Evolutionary conservation across 2,888 invertebrate genomes (phyloP), one percentile per base, ranked within the genome.

Genomic region (Xylota segnis): DNA sequence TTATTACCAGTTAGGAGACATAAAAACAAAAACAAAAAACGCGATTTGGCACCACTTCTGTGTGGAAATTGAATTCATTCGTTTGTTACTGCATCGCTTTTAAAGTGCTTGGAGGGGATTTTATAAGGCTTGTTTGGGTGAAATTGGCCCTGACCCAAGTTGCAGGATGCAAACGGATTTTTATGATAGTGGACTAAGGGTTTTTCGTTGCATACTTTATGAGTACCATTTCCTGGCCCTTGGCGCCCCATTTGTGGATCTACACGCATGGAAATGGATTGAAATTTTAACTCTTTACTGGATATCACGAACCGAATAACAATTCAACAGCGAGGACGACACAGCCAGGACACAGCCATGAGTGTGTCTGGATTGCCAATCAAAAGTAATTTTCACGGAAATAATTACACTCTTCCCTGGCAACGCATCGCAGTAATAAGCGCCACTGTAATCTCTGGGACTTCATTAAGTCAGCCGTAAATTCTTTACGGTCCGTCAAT

Each of bases 31-130:
- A 47, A 18, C 12, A 34, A 59, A 70, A 45, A 27, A 54, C 18
- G 14, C 12, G 65, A 72, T 9, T 79, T 79, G 79, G 79, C 65
- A 79, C 50, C 34, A 59, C 47, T 79, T 72, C 43, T 43, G 43
- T 5, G 65, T 52, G 29, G 43, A 27, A 65, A 58, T 43, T 63
- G 34, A 59, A 70, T 63, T 77, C 63, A 52, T 72, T 58, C 43
- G 56, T 12, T 68, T 43, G 40, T 54, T 7, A 68, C 29, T 40
- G 27, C 9, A n/a, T 10, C 3, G 16, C 6, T 10, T 68, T 54
- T 5, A 14, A 27, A 37, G 10, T 50, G 18, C 23, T 23, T 47
- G 18, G 18, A 47, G 18, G 50, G 50, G 12, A 50, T 18, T 50
- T 50, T 50, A 50, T 23, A 23, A 50, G 9, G 18, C 50, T 50